phyloP scores from a whole-genome alignment of 2,797 vertebrate genomes.

The Coregonus ussuriensis region DNA sequence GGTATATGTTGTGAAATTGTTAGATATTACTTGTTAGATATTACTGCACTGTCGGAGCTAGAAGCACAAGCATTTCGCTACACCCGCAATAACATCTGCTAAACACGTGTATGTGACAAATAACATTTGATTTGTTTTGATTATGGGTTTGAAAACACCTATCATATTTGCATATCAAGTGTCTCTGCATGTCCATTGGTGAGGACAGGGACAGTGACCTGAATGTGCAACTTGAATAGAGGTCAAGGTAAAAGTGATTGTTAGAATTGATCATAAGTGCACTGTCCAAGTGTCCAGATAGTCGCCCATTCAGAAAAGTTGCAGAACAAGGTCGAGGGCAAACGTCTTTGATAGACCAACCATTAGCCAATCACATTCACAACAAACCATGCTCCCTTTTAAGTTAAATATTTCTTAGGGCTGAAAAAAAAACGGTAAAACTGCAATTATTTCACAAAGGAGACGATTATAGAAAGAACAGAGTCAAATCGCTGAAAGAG shows the following conservation, averaged over 20 bases:
- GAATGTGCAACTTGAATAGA: not conserved
- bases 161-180: not conserved
- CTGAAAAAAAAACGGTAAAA: conserved; percentile 17
- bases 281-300: not conserved
- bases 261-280: not conserved
- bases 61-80: too few relatives aligned
- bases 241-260: not conserved
- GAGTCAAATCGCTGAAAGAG: not conserved
- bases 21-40: too few relatives aligned
- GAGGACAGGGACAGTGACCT: not conserved
- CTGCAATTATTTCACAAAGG: conserved; percentile 31
- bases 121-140: too few relatives aligned
- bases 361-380: conserved; percentile 10
- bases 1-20: too few relatives aligned
- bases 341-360: not conserved
- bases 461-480: conserved; percentile 20
- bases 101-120: too few relatives aligned
- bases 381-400: not conserved
- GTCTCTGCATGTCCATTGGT: not conserved
- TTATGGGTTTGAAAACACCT: not conserved
- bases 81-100: too few relatives aligned
- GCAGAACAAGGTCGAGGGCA: conserved; percentile 20
- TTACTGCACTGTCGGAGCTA: too few relatives aligned
- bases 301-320: not conserved
- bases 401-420: not conserved